Percentiles rank a stretch among this genome's conserved stretches.
These are phyloP conservation scores for Lycopodina hypogea DNA, from an alignment of 37 sponge, comb jelly and placozoan genomes.

Conservation along the genomic window DNA sequence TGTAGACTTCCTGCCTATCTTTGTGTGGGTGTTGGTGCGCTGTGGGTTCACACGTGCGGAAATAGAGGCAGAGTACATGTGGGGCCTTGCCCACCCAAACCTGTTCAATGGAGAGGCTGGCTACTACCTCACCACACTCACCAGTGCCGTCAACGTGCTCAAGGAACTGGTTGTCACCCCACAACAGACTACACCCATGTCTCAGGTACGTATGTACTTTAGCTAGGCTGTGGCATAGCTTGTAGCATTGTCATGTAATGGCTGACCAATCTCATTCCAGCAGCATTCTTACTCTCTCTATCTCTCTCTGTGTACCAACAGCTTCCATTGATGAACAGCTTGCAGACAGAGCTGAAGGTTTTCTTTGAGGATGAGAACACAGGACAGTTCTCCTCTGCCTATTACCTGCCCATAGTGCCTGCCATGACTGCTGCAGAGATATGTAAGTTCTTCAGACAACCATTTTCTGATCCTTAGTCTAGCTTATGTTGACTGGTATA, in stretches of 20 bases:
- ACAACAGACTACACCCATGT: neutral
- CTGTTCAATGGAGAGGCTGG: slow-evolving; percentile 91
- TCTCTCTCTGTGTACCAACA: neutral
- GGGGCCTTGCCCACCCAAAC: slow-evolving; percentile 86
- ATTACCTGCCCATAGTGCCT: slow-evolving; percentile 50
- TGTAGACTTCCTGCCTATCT: slow-evolving; percentile 90
- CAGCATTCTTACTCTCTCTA: too few species aligned
- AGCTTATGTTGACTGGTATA: neutral
- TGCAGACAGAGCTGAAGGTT: slow-evolving; percentile 58
- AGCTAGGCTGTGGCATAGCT: neutral
- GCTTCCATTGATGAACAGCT: slow-evolving; percentile 38
- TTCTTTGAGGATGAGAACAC: slow-evolving; percentile 56
- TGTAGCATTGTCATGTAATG: neutral
- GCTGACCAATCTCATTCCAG: too few species aligned
- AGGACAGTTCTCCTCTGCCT: slow-evolving; percentile 48
- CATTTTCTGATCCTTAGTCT: neutral
- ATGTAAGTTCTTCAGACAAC: slow-evolving; percentile 23
- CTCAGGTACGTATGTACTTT: neutral
- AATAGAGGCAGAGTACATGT: slow-evolving; percentile 91
- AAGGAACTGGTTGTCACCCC: slow-evolving; percentile 41
- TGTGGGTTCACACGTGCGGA: slow-evolving; percentile 67
- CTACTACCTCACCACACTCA: slow-evolving; percentile 93
- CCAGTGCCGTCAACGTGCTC: slow-evolving; percentile 78
- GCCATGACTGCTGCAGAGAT: slow-evolving; percentile 62
- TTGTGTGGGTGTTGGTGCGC: slow-evolving; percentile 88